Evolutionary conservation across 2,113 vertebrate genomes (phyloP).

Genomic region (Bujurquina vittata): DNA sequence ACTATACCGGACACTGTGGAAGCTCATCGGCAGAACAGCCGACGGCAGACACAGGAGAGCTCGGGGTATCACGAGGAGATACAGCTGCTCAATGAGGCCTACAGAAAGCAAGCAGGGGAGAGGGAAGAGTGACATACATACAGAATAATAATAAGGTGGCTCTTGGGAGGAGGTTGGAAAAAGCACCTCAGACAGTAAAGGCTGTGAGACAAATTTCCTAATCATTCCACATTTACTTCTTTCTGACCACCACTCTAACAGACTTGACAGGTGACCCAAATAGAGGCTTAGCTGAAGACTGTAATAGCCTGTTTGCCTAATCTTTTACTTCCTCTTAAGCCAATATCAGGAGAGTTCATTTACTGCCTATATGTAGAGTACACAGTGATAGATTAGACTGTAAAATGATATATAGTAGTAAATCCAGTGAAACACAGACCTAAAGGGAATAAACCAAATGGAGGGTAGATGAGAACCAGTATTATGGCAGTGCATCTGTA

Average conservation of each 20-base stretch:
- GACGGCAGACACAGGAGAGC: conserved; percentile 82
- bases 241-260: conserved; percentile 25
- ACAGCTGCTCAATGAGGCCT: conserved; percentile 92
- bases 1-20: conserved; percentile 98
- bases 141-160: neutral
- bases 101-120: conserved; percentile 83
- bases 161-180: conserved; percentile 9
- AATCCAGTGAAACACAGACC: neutral
- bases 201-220: conserved; percentile 21
- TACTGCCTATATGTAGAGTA: conserved; percentile 22
- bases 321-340: conserved; percentile 36
- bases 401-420: neutral
- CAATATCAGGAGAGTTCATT: conserved; percentile 10
- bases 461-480: neutral
- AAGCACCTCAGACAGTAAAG: conserved; percentile 9
- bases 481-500: conserved; percentile 47
- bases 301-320: conserved; percentile 21
- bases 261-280: conserved; percentile 29
- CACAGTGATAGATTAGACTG: conserved; percentile 11
- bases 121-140: conserved; percentile 57
- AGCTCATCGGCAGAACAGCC: conserved; percentile 92
- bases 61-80: conserved; percentile 93
- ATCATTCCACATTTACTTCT: conserved; percentile 46
- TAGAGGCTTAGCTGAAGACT: conserved; percentile 32
- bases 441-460: neutral